Evolutionary conservation across 30 jellyfish, hydroid and myxozoan species (phyloP), one percentile per base, ranked within the genome.

Genomic region (Turritopsis dohrnii): DNA sequence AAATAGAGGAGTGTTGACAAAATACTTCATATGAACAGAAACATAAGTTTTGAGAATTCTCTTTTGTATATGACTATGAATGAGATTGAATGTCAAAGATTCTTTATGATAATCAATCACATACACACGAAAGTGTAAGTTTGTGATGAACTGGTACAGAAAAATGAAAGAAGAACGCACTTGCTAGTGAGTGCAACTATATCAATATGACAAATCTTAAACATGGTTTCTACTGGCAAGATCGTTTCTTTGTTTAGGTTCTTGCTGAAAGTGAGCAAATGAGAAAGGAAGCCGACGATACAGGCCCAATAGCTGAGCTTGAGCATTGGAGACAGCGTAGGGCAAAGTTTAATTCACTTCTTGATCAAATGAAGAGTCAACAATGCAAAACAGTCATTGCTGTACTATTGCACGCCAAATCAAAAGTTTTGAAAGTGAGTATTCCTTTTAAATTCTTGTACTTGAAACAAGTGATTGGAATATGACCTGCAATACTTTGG

Each of bases 251-350:
- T 41, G 60, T 41, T 4, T 28, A 93, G 99, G 96, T 94, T n/a
- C 94, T 94, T 20, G 99, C 96, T n/a, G 99, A 94, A 74, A 94
- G 99, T 69, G 96, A 88, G 75, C 99, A 94, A 65, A 89, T 94
- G 99, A 86, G 99, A 27, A 94, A 94, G 76, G 99, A 94, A 72
- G 99, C 97, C 17, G 99, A 94, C 69, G 99, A 94, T 72, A 90
- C 96, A 54, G 99, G 99, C 1, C 99, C 99, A 0, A 85, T 94
- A 84, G 99, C 99, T 8, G 99, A 94, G 76, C 84, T 94, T 7
- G 97, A 94, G 72, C 99, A 94, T 80, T 94, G 99, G 99, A 66
- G 99, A 80, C 99, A 89, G 52, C 81, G 97, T 52, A 86, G 96
- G 90, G 99, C 97, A 19, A 94, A 94, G 65, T 94, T 94, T 85